Evolutionary conservation across 2,888 invertebrate species (phyloP).

Genomic region (Macaria notata): DNA sequence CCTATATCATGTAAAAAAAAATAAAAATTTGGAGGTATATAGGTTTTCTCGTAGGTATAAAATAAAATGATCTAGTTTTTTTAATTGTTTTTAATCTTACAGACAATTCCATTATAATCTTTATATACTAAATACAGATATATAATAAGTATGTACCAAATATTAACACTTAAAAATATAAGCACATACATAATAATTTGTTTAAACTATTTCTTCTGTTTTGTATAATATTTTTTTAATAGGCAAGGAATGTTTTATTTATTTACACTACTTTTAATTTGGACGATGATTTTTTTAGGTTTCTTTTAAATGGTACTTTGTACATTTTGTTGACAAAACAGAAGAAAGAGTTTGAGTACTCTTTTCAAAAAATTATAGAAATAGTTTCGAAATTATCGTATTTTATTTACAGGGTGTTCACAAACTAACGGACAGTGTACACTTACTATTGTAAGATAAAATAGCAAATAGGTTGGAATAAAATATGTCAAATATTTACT

Average conservation of each 20-base stretch:
- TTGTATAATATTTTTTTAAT: conserved; percentile 6
- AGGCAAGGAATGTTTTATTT: no score
- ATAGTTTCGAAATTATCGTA: conserved; percentile 12
- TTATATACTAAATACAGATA: conserved; percentile 71
- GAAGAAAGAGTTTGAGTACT: conserved; percentile 28
- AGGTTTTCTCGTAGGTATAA: background rate
- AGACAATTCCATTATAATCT: conserved; percentile 80
- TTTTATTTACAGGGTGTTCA: conserved; percentile 27
- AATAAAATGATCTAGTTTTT: conserved; percentile 44
- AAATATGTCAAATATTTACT: no score
- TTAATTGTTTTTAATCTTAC: conserved; percentile 79
- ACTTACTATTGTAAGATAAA: conserved; percentile 2
- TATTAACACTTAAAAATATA: conserved; percentile 70
- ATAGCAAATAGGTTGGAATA: no score
- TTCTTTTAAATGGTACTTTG: background rate
- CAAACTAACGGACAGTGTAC: conserved; percentile 9
- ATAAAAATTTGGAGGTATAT: background rate
- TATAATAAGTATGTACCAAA: conserved; percentile 64
- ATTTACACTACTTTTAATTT: no score
- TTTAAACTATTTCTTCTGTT: conserved; percentile 3
- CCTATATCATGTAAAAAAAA: no score
- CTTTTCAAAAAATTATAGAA: conserved; percentile 30
- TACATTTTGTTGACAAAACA: conserved; percentile 25
- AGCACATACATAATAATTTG: conserved; percentile 50
- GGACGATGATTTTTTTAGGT: no score